Percentiles rank a stretch among this genome's conserved stretches.
Conservation (phyloP, 2,113 vertebrate species). For the Tenrec ecaudatus region DNA sequence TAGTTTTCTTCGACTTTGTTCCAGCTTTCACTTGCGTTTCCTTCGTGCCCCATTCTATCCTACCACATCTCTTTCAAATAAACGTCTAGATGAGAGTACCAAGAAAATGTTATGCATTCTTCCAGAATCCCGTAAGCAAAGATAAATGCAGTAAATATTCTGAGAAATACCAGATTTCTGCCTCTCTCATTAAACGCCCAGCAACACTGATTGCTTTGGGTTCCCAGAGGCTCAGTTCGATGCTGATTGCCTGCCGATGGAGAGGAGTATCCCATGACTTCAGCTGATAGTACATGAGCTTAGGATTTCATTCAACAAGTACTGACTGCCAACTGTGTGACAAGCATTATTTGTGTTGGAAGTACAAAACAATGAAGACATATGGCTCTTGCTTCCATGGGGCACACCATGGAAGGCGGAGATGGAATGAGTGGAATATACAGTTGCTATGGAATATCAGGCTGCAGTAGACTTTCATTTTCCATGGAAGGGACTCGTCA, state of each 20-base stretch:
- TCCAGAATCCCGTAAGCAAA: neutral
- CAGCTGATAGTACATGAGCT: neutral
- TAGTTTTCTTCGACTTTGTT: conserved; percentile 49
- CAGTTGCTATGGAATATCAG: neutral
- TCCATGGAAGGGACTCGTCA: neutral
- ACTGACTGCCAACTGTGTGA: conserved; percentile 3
- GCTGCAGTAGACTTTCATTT: neutral
- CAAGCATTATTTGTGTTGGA: conserved; percentile 1
- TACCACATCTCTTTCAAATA: conserved; percentile 25
- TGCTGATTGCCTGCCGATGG: neutral
- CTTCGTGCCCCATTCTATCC: neutral
- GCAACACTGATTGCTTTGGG: neutral
- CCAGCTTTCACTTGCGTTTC: neutral
- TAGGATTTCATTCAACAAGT: conserved; percentile 42
- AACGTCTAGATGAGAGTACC: conserved; percentile 8
- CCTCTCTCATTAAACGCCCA: neutral
- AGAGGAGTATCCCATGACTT: conserved; percentile 26
- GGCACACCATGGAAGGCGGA: neutral
- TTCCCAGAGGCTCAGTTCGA: conserved; percentile 19
- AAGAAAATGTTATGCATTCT: neutral
- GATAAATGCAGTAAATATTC: neutral
- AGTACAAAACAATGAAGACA: conserved; percentile 22
- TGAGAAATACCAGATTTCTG: conserved; percentile 38
- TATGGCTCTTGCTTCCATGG: neutral
- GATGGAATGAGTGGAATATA: neutral